A percentile compares a stretch with the other conserved stretches of the same genome.
These are phyloP conservation scores for Epizoanthus stellaris DNA, from an alignment of 92 coral and sea anemone genomes.

Conservation along the genomic window DNA sequence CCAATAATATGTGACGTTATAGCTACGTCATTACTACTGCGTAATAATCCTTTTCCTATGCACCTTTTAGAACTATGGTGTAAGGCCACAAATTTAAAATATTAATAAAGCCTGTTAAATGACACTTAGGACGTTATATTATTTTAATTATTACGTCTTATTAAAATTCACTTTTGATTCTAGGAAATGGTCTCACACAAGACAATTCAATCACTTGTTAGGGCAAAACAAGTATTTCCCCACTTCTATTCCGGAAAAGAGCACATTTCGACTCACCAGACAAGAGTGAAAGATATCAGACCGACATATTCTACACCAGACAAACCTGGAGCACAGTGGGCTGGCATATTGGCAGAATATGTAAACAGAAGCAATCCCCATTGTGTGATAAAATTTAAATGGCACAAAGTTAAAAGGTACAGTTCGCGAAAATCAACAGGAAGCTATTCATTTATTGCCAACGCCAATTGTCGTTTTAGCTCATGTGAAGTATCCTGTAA, in stretches of 20 bases:
- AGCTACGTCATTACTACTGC: too few relatives aligned
- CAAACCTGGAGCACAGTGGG: neutral
- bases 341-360: neutral
- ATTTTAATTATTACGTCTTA: too few relatives aligned
- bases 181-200: neutral
- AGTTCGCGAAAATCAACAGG: neutral
- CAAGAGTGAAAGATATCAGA: neutral
- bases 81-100: too few relatives aligned
- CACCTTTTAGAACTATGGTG: too few relatives aligned
- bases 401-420: neutral
- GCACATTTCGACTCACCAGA: neutral
- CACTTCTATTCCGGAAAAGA: neutral
- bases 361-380: neutral
- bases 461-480: neutral
- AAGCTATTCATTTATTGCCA: neutral
- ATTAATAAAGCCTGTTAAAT: too few relatives aligned
- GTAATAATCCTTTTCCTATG: too few relatives aligned
- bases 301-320: neutral
- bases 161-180: too few relatives aligned
- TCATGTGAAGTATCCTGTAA: neutral
- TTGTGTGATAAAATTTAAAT: neutral
- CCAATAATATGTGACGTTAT: too few relatives aligned
- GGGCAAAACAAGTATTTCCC: neutral
- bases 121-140: too few relatives aligned
- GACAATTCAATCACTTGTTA: neutral